Conservation (phyloP, 2,888 invertebrate species). For the Brenthis ino region DNA sequence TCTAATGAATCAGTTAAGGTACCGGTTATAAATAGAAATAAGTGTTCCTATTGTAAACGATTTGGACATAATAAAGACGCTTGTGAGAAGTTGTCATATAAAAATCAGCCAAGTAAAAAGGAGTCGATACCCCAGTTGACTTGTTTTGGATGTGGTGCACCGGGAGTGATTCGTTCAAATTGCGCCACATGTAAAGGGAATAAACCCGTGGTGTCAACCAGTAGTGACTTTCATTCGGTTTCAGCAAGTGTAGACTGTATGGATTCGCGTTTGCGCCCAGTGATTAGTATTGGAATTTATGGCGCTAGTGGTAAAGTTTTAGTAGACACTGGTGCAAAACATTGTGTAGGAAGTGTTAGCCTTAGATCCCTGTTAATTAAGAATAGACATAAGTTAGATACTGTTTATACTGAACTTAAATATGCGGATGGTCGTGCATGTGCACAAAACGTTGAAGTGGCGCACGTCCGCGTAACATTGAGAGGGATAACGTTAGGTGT, state of each 20-base stretch:
- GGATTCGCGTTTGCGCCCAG: constrained; percentile 3
- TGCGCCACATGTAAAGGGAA: constrained; percentile 8
- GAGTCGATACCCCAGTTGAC: too few relatives aligned
- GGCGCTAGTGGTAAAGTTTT: constrained; percentile 18
- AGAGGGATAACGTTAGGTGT: neutral
- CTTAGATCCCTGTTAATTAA: constrained; percentile 21
- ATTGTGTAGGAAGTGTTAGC: constrained; percentile 27
- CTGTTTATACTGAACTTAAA: constrained; percentile 8
- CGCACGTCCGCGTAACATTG: constrained; percentile 4
- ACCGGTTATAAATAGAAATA: too few relatives aligned
- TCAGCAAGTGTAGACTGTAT: neutral
- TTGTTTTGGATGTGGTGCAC: too few relatives aligned
- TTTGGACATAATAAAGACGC: too few relatives aligned
- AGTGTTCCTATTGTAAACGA: too few relatives aligned
- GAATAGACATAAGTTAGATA: constrained; percentile 5
- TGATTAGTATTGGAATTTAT: constrained; percentile 9
- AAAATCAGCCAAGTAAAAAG: too few relatives aligned
- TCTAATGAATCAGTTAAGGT: too few relatives aligned
- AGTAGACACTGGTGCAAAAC: constrained; percentile 30
- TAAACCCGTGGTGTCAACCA: neutral
- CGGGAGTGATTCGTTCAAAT: neutral
- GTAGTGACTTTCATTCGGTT: constrained; percentile 3
- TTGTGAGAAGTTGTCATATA: too few relatives aligned
- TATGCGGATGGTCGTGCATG: constrained; percentile 18
- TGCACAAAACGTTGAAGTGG: constrained; percentile 10